Percentiles rank a stretch among this genome's conserved stretches.
Evolutionary conservation across 2,888 invertebrate genomes (phyloP).

Genomic region (Euproctis similis): DNA sequence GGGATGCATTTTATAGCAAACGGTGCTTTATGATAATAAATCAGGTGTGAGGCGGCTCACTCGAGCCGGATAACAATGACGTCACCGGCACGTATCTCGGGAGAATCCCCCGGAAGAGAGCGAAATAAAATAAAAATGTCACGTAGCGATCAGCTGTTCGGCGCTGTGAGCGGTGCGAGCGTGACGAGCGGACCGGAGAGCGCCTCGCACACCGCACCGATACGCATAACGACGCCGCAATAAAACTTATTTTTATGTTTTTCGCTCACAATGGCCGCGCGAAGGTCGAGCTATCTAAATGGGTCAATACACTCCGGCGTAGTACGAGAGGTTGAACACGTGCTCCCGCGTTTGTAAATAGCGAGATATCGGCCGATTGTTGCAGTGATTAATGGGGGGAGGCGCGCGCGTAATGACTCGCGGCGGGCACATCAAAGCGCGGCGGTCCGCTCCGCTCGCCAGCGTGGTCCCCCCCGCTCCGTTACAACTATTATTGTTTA

Average conservation of each 20-base stretch:
- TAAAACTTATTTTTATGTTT: conserved; percentile 77
- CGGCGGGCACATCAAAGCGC: conserved; percentile 31
- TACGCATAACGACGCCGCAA: conserved; percentile 75
- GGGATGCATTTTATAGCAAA: conserved; percentile 43
- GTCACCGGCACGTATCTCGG: conserved; percentile 72
- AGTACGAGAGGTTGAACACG: conserved; percentile 72
- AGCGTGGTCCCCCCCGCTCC: conserved; percentile 70
- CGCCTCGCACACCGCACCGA: conserved; percentile 46
- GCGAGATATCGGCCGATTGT: conserved; percentile 77
- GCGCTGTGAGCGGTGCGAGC: conserved; percentile 48
- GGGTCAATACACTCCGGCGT: conserved; percentile 75
- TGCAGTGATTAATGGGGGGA: conserved; percentile 76
- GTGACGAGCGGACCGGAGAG: conserved; percentile 56
- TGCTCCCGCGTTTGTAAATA: conserved; percentile 76
- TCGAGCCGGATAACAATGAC: conserved; percentile 66
- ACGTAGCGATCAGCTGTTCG: conserved; percentile 75
- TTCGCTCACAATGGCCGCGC: conserved; percentile 76
- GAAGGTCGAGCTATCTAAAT: conserved; percentile 77
- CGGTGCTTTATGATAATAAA: conserved; percentile 63
- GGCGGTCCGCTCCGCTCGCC: conserved; percentile 54
- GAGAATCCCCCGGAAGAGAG: conserved; percentile 74
- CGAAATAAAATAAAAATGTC: conserved; percentile 75
- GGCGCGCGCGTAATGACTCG: conserved; percentile 73
- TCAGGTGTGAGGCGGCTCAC: conserved; percentile 55
- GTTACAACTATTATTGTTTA: conserved; percentile 61